Evolutionary conservation across 2,888 invertebrate species (phyloP).

Genomic region (Torymus aiolomorphi): DNA sequence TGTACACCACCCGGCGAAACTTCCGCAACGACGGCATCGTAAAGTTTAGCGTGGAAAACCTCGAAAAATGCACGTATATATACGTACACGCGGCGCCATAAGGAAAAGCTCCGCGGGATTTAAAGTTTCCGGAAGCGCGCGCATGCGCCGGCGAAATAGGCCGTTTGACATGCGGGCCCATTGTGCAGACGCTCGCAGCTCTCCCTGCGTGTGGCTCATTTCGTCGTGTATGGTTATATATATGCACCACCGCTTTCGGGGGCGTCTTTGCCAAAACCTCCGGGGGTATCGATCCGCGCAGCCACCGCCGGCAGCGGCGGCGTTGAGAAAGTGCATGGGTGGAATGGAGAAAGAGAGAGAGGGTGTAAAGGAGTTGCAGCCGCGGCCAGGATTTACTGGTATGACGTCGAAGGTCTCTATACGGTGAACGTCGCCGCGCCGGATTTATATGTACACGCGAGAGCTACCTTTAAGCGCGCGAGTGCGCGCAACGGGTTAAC

Average conservation of each 20-base stretch:
- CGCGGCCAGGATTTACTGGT: neutral
- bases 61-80: slow-evolving; percentile 4
- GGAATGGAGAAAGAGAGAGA: neutral
- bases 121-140: slow-evolving; percentile 53
- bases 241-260: slow-evolving; percentile 43
- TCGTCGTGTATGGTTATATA: neutral
- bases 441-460: too few relatives aligned
- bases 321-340: neutral
- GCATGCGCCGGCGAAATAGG: slow-evolving; percentile 59
- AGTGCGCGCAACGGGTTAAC: too few relatives aligned
- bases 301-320: neutral
- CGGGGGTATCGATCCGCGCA: slow-evolving; percentile 63
- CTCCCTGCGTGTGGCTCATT: too few relatives aligned
- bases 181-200: slow-evolving; percentile 63
- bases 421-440: too few relatives aligned
- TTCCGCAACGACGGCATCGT: neutral
- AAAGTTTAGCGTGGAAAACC: slow-evolving; percentile 30
- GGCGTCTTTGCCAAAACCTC: slow-evolving; percentile 57
- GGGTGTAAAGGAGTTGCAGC: neutral
- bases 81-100: neutral
- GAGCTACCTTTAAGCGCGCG: too few relatives aligned
- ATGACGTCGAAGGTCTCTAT: too few relatives aligned
- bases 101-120: slow-evolving; percentile 33
- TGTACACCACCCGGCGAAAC: neutral
- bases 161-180: slow-evolving; percentile 70